These are phyloP conservation scores for Melopsittacus undulatus DNA, from an alignment of 2,797 vertebrate species.

Conservation along the genomic window DNA sequence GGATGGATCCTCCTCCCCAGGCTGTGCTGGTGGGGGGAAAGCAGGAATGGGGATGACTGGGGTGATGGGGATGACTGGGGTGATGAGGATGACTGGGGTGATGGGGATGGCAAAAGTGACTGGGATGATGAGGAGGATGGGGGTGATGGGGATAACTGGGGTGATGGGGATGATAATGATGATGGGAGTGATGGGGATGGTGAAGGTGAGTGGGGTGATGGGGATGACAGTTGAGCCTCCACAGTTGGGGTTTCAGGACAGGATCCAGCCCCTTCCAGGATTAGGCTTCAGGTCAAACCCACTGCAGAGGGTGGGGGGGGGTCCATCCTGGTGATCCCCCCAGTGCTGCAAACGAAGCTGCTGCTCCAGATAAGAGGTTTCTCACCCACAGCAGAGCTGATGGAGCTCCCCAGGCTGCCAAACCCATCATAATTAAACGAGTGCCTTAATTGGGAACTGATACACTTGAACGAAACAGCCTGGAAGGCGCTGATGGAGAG, in stretches of 20 bases:
- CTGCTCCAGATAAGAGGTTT: neutral
- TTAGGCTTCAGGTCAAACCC: neutral
- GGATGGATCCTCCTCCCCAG: neutral
- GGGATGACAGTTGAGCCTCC: neutral
- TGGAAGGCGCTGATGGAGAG: neutral
- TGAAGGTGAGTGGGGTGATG: neutral
- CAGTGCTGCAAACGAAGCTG: neutral
- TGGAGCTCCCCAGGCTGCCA: conserved; percentile 20
- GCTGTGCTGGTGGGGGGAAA: neutral
- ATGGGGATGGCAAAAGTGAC: no score
- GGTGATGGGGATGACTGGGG: neutral
- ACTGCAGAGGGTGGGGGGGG: rapidly evolving
- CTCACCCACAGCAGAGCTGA: neutral
- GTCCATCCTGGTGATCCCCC: neutral
- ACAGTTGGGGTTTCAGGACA: neutral
- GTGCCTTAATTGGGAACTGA: conserved; percentile 34
- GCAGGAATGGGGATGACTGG: neutral
- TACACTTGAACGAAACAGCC: neutral
- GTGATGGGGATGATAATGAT: neutral
- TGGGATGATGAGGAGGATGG: neutral
- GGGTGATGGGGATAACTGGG: neutral
- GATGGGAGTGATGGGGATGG: no score
- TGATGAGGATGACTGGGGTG: neutral
- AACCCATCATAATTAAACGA: neutral
- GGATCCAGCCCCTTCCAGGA: neutral